Evolutionary conservation across 2,888 invertebrate genomes (phyloP).

Genomic region (Ashinkailepas kermadecensis): DNA sequence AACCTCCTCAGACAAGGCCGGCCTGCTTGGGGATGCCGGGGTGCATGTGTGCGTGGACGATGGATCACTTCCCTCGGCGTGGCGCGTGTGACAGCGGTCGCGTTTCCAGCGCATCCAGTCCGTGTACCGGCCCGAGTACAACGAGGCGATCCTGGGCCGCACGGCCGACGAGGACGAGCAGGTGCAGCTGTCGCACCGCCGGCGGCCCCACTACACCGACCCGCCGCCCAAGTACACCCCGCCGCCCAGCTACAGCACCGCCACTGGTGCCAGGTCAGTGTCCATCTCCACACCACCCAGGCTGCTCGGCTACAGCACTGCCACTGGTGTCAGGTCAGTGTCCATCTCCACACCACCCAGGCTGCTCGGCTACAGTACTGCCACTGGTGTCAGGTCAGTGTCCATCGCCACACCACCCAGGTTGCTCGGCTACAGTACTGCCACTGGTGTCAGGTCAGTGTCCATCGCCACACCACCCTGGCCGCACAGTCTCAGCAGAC

Average conservation of each 20-base stretch:
- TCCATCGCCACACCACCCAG: background rate
- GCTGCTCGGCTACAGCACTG: constrained; percentile 84
- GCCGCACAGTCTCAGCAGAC: too few relatives aligned
- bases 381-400: background rate
- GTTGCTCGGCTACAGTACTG: background rate
- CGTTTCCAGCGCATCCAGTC: constrained; percentile 4
- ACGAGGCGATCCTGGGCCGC: background rate
- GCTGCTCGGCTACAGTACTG: background rate
- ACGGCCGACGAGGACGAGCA: background rate
- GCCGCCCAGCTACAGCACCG: constrained; percentile 85
- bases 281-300: background rate
- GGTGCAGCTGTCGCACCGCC: background rate
- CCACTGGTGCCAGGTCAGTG: constrained; percentile 62
- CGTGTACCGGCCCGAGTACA: constrained; percentile 4
- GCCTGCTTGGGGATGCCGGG: too few relatives aligned
- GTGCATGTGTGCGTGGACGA: too few relatives aligned
- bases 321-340: constrained; percentile 62
- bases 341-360: background rate
- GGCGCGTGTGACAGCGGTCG: too few relatives aligned
- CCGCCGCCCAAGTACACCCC: constrained; percentile 90
- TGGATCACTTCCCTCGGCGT: too few relatives aligned
- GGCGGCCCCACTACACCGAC: constrained; percentile 45
- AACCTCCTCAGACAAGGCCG: too few relatives aligned
- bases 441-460: background rate
- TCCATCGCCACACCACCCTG: background rate